Base-by-base conservation (phyloP, 2,888 invertebrate genomes). In the Rhagonycha lutea region DNA sequence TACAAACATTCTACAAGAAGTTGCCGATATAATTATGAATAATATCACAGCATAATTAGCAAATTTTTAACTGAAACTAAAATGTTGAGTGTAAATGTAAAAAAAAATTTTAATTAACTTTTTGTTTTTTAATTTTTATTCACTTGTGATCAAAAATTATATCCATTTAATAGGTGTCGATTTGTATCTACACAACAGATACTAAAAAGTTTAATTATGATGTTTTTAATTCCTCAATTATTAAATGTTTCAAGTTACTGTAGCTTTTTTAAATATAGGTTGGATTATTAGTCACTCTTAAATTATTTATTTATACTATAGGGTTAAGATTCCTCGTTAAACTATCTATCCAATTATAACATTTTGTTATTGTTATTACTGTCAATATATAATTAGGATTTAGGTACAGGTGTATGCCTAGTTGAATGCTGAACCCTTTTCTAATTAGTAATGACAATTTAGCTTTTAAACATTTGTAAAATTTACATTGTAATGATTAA, bases 1-100 rank as follows among this genome's bases (percentile, higher is more conserved):
- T 81, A 84, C 90, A 29, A 89, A 90, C 81, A 88, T 89, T 23
- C 88, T 94, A 10, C 87, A 86, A 14, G 93, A 94, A 85, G 86
- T 94, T 9, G 92, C 92, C 0, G 89, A 90, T 70, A 82, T 93
- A 79, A 84, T 91, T 32, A 0, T 65, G 12, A 65, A 69, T 68
- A 26, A 32, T 47, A 8, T 47, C 2, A n/a, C n/a, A 47, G 47
- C n/a, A 8, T 8, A 47, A 47, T 62, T 23, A 23, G 14, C 14
- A 23, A 62, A 23, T 7, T 0, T 47, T 47, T 47, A 47, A 47
- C n/a, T 47, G 2, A 12, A 32, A 47, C 7, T n/a, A 47, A 47
- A 47, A 7, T 47, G 47, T 47, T 12, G 47, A n/a, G 2, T n/a
- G n/a, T 12, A 47, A 47, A n/a, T 47, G 2, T n/a, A 5, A 47